Percentiles rank a stretch among this genome's conserved stretches.
phyloP scores from a whole-genome alignment of 2,797 vertebrate species.

The Catharus ustulatus region DNA sequence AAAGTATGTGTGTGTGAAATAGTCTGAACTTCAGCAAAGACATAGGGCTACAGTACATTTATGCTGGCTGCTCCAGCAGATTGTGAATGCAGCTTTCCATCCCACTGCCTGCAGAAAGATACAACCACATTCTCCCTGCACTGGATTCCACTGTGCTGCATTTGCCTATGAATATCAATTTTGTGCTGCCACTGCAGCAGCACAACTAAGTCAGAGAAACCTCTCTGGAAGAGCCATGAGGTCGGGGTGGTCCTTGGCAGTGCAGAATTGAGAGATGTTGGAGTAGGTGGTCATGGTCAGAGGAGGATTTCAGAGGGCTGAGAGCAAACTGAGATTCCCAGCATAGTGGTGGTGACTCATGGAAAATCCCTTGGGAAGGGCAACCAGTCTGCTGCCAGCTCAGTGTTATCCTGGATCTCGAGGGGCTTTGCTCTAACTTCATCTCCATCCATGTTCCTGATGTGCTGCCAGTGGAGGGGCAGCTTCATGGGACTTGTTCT shows the following conservation, averaged over 20 bases:
- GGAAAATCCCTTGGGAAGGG: neutral
- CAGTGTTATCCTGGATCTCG: accelerated
- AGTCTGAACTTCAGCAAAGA: neutral
- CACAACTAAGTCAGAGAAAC: neutral
- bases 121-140: neutral
- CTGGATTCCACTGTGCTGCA: neutral
- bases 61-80: neutral
- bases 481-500: neutral
- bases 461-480: neutral
- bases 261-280: neutral
- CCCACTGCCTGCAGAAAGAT: neutral
- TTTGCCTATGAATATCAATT: neutral
- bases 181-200: neutral
- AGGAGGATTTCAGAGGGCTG: neutral
- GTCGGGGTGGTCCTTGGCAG: neutral
- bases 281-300: neutral
- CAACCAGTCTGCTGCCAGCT: neutral
- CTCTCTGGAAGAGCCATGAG: neutral
- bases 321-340: neutral
- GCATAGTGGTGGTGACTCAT: neutral
- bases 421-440: neutral
- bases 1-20: neutral
- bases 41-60: neutral
- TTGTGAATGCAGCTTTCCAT: neutral
- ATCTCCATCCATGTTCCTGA: neutral